phyloP scores from a whole-genome alignment of 2,113 vertebrate genomes.

The Tychaedon coryphoeus region DNA sequence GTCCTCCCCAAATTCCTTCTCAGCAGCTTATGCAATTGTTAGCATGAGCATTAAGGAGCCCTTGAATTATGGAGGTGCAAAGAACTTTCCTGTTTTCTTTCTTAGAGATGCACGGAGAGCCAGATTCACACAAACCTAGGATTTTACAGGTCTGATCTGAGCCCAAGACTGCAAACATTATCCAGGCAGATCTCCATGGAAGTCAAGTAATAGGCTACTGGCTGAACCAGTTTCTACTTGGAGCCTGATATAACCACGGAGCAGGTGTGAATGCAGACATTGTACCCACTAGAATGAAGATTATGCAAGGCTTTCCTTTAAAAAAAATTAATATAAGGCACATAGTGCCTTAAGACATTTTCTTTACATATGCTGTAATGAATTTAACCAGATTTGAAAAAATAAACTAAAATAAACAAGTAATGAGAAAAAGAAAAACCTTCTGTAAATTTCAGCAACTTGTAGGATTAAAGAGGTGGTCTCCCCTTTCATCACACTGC shows the following conservation, averaged over 20 bases:
- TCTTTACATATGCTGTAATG: not conserved
- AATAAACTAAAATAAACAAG: not conserved
- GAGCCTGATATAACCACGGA: not conserved
- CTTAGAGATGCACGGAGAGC: not conserved
- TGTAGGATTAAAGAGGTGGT: constrained; percentile 52
- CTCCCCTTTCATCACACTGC: constrained; percentile 47
- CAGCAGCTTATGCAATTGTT: not conserved
- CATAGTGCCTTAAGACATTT: not conserved
- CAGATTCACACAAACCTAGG: not conserved
- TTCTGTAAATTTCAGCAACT: constrained; percentile 19
- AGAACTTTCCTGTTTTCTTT: not conserved
- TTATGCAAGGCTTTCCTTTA: not conserved
- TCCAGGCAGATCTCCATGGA: constrained; percentile 5
- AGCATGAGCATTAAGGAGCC: not conserved
- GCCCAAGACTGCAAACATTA: constrained; percentile 14
- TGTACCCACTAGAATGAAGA: constrained; percentile 10
- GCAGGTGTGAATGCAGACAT: constrained; percentile 35
- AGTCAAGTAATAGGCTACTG: not conserved
- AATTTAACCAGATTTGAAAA: not conserved
- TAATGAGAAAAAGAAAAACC: not conserved
- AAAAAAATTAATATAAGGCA: not conserved
- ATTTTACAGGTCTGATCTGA: constrained; percentile 19
- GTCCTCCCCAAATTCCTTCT: not conserved
- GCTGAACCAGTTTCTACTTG: not conserved
- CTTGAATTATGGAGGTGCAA: not conserved